Base-by-base conservation (phyloP, 2,888 invertebrate species). In the Schizaphis graminum region DNA sequence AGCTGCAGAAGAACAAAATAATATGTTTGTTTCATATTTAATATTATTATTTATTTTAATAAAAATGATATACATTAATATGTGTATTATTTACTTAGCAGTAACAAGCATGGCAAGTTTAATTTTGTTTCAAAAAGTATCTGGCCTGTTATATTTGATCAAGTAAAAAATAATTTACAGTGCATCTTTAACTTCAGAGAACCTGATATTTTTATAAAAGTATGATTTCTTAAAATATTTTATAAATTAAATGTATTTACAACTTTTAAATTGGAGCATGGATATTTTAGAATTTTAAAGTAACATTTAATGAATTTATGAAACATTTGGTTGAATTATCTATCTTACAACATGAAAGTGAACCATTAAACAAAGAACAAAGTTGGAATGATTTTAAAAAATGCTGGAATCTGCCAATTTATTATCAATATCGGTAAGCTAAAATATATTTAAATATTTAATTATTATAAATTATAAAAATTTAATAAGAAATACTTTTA, bases 341-440 rank as follows among this genome's bases (percentile, higher is more conserved):
- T 95, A 97, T 49, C 96, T 98, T 93, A 96, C 97, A 95, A 96
- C 96, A 93, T 97, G 98, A 95, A 96, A 97, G 3, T 97, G 98
- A 94, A 21, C 90, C 94, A 86, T 67, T 94, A n/a, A n/a, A 86
- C 35, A 67, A 90, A 94, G 24, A 67, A 41, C 41, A 86, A 87
- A 94, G 90, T 95, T 98, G 98, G 95, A 97, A 97, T 95, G 97
- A 97, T 95, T 98, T 98, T 95, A 97, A 98, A 95, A 97, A 97
- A 95, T 97, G 98, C 95, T 99, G 99, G 98, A 99, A 99, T 96
- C 96, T 99, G 91, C 98, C 98, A 26, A 99, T 99, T n/a, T 99
- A 99, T 96, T 99, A 98, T 96, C 99, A 99, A 96, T 98, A 98
- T 95, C 97, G 97, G 96, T 96, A 95, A 94, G 94, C 61, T 35